Evolutionary conservation across 2,888 invertebrate species (phyloP), one percentile per base, ranked within the genome.

Genomic region (Antheraea assamensis): DNA sequence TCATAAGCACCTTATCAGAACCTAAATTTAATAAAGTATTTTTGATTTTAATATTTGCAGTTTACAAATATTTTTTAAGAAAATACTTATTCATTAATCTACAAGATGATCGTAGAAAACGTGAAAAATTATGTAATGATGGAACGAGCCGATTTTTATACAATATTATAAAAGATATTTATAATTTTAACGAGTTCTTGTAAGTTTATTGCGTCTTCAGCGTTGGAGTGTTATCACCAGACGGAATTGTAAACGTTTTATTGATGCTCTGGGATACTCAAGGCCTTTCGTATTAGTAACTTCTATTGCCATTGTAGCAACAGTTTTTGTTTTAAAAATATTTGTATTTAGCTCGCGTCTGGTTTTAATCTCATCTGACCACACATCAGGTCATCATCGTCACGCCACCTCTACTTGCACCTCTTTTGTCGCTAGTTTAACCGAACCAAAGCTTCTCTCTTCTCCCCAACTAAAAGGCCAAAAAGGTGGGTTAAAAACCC

Each of bases 181-280:
- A 64, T 30, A 64, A 30, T 64, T 64, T 64, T 64, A 64, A 30
- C 30, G 30, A 30, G 27, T 30, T 64, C 27, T 30, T 64, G 27
- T 30, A 30, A 64, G 27, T 64, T 64, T 64, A 64, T 64, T 64
- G 61, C 61, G 27, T 15, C 27, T 64, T 64, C 15, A 27, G 17
- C 5, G 5, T 30, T 30, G 17, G 27, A 64, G 61, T 17, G 61
- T 64, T n/a, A 64, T 64, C 61, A 15, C 30, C 27, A 30, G 30
- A 64, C 61, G 30, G 61, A 64, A 64, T 64, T 17, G 27, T 30
- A 27, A 15, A 27, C 61, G 61, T 64, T 64, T 64, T 64, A 64
- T 64, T 64, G 61, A 5, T 13, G 61, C 17, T 64, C 61, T 64
- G 61, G 27, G 61, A 64, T 64, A 4, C 3, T 64, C 61, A 64